Percentiles rank a stretch among this genome's conserved stretches.
Conservation (phyloP, 1,140 invertebrate genomes). For the Drosophila kikkawai region DNA sequence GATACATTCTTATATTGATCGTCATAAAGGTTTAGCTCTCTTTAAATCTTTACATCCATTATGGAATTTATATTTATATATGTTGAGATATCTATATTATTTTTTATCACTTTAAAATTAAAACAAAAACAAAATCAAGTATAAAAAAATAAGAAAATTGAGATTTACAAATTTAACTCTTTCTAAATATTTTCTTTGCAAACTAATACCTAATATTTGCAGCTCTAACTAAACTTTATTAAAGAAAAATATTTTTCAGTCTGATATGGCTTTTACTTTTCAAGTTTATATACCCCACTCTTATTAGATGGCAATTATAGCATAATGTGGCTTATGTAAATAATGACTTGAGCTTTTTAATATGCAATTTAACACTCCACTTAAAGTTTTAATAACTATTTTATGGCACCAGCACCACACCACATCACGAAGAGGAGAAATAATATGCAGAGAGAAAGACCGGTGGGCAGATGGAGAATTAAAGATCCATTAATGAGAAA, state of each 20-base stretch:
- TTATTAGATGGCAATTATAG: conserved; percentile 6
- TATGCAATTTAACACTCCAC: conserved; percentile 42
- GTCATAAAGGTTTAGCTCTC: too few species aligned
- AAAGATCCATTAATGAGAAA: conserved; percentile 31
- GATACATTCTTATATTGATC: too few species aligned
- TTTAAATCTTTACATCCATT: too few species aligned
- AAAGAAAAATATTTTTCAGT: not conserved
- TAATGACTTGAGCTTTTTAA: conserved; percentile 23
- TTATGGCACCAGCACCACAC: conserved; percentile 23
- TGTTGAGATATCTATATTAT: too few species aligned
- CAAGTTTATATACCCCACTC: conserved; percentile 4
- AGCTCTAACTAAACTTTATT: not conserved
- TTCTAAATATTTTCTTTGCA: not conserved
- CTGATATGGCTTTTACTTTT: conserved; percentile 15
- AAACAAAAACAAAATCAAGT: too few species aligned
- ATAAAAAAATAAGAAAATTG: too few species aligned
- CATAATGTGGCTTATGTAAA: conserved; percentile 46
- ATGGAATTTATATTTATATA: too few species aligned
- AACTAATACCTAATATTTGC: not conserved
- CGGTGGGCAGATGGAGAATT: conserved; percentile 24
- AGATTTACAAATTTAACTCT: not conserved
- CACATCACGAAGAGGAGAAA: conserved; percentile 1
- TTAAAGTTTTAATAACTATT: conserved; percentile 56
- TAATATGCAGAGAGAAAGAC: conserved; percentile 21
- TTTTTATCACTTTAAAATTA: too few species aligned